Percentiles rank a stretch among this genome's conserved stretches.
These are phyloP conservation scores for Tokudaia muenninki DNA, from an alignment of 2,797 vertebrate species.

Conservation along the genomic window DNA sequence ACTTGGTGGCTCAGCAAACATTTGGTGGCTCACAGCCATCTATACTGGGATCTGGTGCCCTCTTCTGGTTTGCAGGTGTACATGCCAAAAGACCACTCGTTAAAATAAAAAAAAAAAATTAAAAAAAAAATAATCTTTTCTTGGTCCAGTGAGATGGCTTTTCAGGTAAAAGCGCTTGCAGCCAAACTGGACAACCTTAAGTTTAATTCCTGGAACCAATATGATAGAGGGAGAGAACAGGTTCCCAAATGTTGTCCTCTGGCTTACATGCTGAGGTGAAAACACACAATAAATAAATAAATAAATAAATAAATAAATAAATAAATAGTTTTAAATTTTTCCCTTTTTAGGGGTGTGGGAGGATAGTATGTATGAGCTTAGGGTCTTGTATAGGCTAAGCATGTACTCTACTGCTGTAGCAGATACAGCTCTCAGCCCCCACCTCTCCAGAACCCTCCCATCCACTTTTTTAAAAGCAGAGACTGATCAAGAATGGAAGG, in stretches of 20 bases:
- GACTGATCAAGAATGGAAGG: background rate
- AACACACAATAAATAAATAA: background rate
- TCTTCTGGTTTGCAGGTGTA: background rate
- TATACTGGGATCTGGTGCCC: background rate
- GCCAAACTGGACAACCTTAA: background rate
- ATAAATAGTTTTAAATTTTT: background rate
- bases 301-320: background rate
- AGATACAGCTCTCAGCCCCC: background rate
- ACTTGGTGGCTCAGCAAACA: background rate
- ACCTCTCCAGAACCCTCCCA: background rate
- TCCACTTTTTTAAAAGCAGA: background rate
- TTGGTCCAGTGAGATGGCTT: background rate
- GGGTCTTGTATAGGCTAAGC: background rate
- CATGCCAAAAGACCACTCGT: background rate
- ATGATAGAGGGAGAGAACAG: background rate
- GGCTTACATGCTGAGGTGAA: background rate
- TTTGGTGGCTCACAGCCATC: background rate
- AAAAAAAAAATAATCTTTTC: background rate
- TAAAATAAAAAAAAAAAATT: background rate
- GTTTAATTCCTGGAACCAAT: background rate
- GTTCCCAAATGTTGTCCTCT: background rate
- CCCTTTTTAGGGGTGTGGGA: background rate
- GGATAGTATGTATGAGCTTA: background rate
- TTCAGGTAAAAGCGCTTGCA: background rate
- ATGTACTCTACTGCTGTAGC: background rate